phyloP scores from a whole-genome alignment of 2,888 invertebrate genomes.

The Polia nebulosa region DNA sequence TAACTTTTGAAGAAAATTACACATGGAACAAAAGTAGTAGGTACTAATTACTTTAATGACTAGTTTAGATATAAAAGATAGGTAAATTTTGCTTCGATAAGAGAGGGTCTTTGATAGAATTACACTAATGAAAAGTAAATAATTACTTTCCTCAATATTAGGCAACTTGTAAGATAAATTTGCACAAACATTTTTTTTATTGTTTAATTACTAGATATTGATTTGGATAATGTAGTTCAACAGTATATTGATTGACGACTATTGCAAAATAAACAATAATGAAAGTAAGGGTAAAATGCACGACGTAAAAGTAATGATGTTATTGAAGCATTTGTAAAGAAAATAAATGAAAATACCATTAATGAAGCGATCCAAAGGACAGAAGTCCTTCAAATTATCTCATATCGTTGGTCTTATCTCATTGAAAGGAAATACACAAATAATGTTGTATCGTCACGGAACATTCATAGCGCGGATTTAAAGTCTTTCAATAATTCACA shows the following conservation, averaged over 20 bases:
- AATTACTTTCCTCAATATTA: slow-evolving; percentile 1
- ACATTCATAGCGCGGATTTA: slow-evolving; percentile 57
- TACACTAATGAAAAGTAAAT: slow-evolving; percentile 29
- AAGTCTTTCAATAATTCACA: slow-evolving; percentile 32
- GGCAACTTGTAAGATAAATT: neutral
- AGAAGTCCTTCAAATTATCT: slow-evolving; percentile 80
- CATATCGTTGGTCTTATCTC: slow-evolving; percentile 86
- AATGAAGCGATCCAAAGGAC: slow-evolving; percentile 62
- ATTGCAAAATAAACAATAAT: slow-evolving; percentile 61
- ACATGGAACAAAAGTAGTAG: slow-evolving; percentile 5
- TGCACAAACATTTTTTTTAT: neutral
- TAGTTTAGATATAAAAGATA: slow-evolving; percentile 46
- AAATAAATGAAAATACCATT: slow-evolving; percentile 59
- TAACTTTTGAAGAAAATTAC: slow-evolving; percentile 8
- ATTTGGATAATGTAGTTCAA: slow-evolving; percentile 15
- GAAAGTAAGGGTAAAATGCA: slow-evolving; percentile 40
- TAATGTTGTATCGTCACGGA: slow-evolving; percentile 76
- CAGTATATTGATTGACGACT: slow-evolving; percentile 36
- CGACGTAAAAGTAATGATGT: slow-evolving; percentile 26
- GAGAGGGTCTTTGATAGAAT: slow-evolving; percentile 33
- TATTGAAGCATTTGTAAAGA: slow-evolving; percentile 9
- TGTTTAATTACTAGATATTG: slow-evolving; percentile 15
- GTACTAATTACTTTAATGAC: slow-evolving; percentile 47
- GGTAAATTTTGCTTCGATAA: slow-evolving; percentile 34
- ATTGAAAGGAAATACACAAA: slow-evolving; percentile 84